phyloP scores from a whole-genome alignment of 1,140 invertebrate species.

The Neodiprion fabricii region DNA sequence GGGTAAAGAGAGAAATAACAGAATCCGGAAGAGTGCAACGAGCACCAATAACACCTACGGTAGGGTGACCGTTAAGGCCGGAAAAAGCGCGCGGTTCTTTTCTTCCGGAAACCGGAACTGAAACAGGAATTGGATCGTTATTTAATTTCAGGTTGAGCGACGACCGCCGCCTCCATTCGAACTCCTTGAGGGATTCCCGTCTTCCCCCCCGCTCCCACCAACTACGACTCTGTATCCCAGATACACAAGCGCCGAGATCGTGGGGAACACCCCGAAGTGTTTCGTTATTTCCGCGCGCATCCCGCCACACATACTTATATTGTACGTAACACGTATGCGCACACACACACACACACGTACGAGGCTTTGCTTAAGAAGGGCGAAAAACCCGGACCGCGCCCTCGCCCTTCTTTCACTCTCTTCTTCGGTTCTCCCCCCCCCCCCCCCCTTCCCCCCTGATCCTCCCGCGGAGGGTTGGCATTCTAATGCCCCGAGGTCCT shows the following conservation, averaged over 20 bases:
- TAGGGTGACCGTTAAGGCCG: background rate
- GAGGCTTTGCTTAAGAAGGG: background rate
- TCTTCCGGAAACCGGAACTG: background rate
- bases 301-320: background rate
- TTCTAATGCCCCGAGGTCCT: constrained; percentile 45
- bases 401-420: constrained; percentile 38
- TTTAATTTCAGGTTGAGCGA: background rate
- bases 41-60: no score
- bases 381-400: background rate
- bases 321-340: background rate
- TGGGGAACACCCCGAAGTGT: background rate
- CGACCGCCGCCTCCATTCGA: background rate
- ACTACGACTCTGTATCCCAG: background rate
- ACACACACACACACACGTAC: background rate
- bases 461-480: constrained; percentile 36
- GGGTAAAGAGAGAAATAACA: no score
- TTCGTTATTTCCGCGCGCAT: constrained; percentile 1
- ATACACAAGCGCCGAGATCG: background rate
- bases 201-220: no score
- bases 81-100: background rate
- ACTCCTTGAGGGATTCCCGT: background rate
- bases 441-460: background rate
- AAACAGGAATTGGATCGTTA: constrained; percentile 5
- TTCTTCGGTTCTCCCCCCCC: background rate
- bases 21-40: no score